phyloP scores from a whole-genome alignment of 2,797 vertebrate species.

The Borostomias antarcticus region DNA sequence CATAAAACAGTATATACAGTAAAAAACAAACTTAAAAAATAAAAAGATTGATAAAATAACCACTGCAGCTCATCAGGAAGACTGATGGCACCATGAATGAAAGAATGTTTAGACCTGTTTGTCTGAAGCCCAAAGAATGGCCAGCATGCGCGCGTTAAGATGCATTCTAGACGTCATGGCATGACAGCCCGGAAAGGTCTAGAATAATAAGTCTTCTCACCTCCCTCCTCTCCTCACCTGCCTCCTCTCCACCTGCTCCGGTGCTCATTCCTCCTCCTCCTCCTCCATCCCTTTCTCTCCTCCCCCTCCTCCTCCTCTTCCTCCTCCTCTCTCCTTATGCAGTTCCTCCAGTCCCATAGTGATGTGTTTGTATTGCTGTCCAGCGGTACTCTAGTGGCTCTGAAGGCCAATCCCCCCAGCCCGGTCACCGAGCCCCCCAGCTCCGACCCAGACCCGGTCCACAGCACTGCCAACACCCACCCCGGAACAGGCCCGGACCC shows the following conservation, averaged over 20 bases:
- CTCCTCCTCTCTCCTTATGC: constrained; percentile 21
- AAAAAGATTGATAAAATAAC: no score
- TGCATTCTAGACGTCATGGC: no score
- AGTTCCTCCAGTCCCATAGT: constrained; percentile 89
- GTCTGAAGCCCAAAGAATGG: no score
- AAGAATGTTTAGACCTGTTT: no score
- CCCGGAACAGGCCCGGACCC: constrained; percentile 25
- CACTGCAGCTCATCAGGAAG: no score
- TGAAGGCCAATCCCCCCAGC: constrained; percentile 70
- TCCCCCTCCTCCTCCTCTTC: not conserved
- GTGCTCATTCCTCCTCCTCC: not conserved
- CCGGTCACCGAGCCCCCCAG: constrained; percentile 41
- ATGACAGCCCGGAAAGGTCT: no score
- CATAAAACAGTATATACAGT: no score
- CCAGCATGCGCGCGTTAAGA: no score
- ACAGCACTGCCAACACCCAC: constrained; percentile 5
- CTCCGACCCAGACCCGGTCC: constrained; percentile 24
- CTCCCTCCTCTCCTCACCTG: no score
- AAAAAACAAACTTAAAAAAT: no score
- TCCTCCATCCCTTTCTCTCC: not conserved
- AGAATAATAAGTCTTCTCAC: no score
- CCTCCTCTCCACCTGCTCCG: not conserved
- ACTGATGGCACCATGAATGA: no score
- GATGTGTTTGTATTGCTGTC: constrained; percentile 85
- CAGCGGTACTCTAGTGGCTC: constrained; percentile 78